These are phyloP conservation scores for Sarcophaga rosellei DNA, from an alignment of 2,888 invertebrate species.

Conservation along the genomic window DNA sequence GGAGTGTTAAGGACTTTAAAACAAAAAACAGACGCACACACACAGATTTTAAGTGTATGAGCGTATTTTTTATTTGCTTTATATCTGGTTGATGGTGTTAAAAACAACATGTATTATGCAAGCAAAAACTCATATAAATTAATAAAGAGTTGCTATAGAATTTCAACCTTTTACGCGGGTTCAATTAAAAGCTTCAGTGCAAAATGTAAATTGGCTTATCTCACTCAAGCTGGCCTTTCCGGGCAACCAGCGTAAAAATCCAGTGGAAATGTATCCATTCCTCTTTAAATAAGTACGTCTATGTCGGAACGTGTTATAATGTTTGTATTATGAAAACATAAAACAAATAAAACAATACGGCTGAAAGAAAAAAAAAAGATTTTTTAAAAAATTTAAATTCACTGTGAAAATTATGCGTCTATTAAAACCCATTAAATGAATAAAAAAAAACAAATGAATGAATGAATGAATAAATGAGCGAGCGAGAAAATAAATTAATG, in stretches of 20 bases:
- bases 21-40: not conserved
- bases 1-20: not conserved
- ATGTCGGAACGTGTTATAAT: not conserved
- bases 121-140: conserved; percentile 52
- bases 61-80: not conserved
- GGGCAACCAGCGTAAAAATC: not conserved
- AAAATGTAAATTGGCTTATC: not conserved
- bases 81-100: conserved; percentile 49
- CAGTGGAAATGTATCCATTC: conserved; percentile 45
- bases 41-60: not conserved
- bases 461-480: conserved; percentile 27
- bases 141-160: conserved; percentile 44
- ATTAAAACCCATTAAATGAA: conserved; percentile 63
- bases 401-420: conserved; percentile 66
- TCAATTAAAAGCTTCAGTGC: not conserved
- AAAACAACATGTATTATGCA: conserved; percentile 55
- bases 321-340: conserved; percentile 18
- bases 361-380: conserved; percentile 21
- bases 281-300: conserved; percentile 18
- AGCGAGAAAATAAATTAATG: conserved; percentile 21
- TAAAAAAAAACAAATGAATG: conserved; percentile 43
- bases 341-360: conserved; percentile 12
- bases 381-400: conserved; percentile 59
- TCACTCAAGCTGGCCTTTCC: not conserved
- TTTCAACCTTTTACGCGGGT: not conserved